Evolutionary conservation across 1,140 invertebrate species (phyloP).

Genomic region (Orius insidiosus): DNA sequence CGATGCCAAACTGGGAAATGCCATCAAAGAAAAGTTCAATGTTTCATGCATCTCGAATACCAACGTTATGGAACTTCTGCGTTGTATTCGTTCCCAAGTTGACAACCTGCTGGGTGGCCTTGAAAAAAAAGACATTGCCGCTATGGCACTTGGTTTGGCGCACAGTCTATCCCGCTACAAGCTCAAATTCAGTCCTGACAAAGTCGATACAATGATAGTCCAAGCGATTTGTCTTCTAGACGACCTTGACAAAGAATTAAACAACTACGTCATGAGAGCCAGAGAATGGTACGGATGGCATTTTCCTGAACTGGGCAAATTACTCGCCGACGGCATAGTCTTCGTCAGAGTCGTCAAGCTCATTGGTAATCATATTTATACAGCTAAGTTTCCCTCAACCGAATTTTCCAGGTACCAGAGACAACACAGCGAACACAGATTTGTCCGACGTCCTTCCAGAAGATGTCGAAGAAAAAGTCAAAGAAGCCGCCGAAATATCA

Average conservation of each 20-base stretch:
- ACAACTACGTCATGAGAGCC: constrained; percentile 95
- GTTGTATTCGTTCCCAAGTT: constrained; percentile 86
- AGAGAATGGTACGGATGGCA: constrained; percentile 99
- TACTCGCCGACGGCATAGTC: constrained; percentile 81
- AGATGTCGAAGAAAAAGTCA: constrained; percentile 80
- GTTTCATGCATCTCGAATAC: constrained; percentile 79
- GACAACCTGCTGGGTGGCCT: constrained; percentile 73
- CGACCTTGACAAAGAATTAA: constrained; percentile 96
- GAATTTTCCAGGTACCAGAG: constrained; percentile 57
- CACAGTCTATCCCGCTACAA: constrained; percentile 92
- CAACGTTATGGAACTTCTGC: constrained; percentile 79
- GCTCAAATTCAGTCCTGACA: constrained; percentile 96
- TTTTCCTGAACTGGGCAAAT: constrained; percentile 96
- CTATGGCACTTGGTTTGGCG: constrained; percentile 91
- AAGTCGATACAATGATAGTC: constrained; percentile 99
- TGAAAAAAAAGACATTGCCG: constrained; percentile 79
- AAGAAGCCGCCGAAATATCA: constrained; percentile 91
- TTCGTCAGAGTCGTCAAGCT: constrained; percentile 84
- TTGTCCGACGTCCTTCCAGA: constrained; percentile 87
- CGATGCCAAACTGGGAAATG: constrained; percentile 84
- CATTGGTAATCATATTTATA: no score
- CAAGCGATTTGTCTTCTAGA: constrained; percentile 92
- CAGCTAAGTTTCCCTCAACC: no score
- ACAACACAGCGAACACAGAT: constrained; percentile 65
- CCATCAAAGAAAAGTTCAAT: constrained; percentile 90